Evolutionary conservation across 2,888 invertebrate genomes (phyloP).

Genomic region (Cosmia pyralina): DNA sequence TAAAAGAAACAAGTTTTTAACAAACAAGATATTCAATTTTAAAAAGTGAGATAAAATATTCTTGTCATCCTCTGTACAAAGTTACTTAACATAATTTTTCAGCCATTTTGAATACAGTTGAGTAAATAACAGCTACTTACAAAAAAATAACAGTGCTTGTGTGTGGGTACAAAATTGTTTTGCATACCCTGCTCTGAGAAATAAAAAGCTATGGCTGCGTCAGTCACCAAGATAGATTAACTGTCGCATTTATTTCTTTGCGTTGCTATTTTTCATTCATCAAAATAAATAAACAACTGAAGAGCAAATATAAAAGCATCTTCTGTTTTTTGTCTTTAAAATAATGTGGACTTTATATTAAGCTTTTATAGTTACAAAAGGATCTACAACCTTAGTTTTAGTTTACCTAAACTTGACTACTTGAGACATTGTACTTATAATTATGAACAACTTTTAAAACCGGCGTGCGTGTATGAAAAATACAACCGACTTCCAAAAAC

Average conservation of each 20-base stretch:
- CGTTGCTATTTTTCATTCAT: slow-evolving; percentile 44
- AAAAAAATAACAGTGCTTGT: slow-evolving; percentile 27
- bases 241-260: slow-evolving; percentile 50
- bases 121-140: slow-evolving; percentile 22
- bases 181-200: slow-evolving; percentile 25
- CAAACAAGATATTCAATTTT: no score
- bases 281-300: slow-evolving; percentile 38
- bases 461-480: no score
- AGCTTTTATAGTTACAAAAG: neutral
- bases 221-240: slow-evolving; percentile 56
- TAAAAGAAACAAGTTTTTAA: neutral
- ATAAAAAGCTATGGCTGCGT: slow-evolving; percentile 39
- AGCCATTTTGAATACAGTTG: slow-evolving; percentile 23
- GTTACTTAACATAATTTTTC: slow-evolving; percentile 7
- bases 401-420: neutral
- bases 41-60: neutral
- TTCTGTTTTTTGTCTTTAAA: slow-evolving; percentile 16
- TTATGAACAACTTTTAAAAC: neutral
- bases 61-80: neutral
- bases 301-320: slow-evolving; percentile 9
- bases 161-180: slow-evolving; percentile 44
- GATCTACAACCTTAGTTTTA: neutral
- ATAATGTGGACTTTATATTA: neutral
- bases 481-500: no score
- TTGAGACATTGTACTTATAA: neutral